Conservation (phyloP, 2,888 invertebrate genomes). For the Meta bourneti region DNA sequence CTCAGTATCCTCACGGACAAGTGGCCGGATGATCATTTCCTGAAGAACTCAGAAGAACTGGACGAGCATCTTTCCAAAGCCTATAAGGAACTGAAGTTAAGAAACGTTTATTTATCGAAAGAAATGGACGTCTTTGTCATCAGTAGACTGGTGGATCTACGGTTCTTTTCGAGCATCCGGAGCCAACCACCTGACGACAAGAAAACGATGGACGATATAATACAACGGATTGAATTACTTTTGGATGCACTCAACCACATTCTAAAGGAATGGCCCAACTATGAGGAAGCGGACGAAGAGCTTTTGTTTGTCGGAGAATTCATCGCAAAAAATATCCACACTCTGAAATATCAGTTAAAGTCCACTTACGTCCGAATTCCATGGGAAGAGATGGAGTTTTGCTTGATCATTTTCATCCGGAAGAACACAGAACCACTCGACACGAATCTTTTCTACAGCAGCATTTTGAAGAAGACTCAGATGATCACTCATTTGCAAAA, state of each 20-base stretch:
- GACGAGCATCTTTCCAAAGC: background rate
- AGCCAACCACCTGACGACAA: background rate
- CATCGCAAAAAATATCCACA: slow-evolving; percentile 38
- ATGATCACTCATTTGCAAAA: background rate
- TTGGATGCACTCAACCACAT: background rate
- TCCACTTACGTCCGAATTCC: background rate
- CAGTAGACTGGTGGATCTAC: background rate
- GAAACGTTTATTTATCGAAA: slow-evolving; percentile 5
- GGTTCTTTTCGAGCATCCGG: background rate
- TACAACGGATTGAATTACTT: background rate
- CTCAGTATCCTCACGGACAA: background rate
- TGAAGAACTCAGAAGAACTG: background rate
- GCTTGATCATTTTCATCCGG: slow-evolving; percentile 1
- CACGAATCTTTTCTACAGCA: background rate
- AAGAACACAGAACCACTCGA: background rate
- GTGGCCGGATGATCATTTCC: background rate
- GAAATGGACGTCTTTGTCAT: slow-evolving; percentile 29
- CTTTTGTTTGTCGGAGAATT: background rate
- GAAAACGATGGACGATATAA: background rate
- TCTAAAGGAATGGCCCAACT: background rate
- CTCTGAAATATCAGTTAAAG: slow-evolving; percentile 1
- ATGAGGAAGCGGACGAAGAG: background rate
- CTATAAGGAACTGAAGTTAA: slow-evolving; percentile 31
- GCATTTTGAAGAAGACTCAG: background rate
- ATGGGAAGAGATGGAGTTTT: slow-evolving; percentile 45